Evolutionary conservation across 2,113 vertebrate species (phyloP).

Genomic region (Brachirus orientalis): DNA sequence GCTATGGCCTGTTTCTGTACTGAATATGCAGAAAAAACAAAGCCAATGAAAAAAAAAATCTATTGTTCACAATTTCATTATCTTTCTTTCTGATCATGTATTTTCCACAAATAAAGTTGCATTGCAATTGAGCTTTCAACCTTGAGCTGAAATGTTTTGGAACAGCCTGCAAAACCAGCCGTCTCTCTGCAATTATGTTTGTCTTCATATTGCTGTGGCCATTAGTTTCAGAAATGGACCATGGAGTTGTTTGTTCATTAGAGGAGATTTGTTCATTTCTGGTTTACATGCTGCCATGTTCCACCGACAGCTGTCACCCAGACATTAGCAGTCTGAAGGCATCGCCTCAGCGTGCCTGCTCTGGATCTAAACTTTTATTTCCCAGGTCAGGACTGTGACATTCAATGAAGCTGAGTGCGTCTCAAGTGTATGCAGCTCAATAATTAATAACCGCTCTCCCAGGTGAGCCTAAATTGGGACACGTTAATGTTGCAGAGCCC

Average conservation of each 20-base stretch:
- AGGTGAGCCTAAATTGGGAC: constrained; percentile 96
- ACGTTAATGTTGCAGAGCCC: constrained; percentile 91
- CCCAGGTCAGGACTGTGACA: constrained; percentile 91
- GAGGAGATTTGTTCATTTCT: constrained; percentile 65
- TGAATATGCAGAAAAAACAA: constrained; percentile 71
- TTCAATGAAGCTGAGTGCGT: constrained; percentile 90
- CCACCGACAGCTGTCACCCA: constrained; percentile 81
- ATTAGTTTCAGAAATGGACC: constrained; percentile 71
- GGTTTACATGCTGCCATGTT: constrained; percentile 79
- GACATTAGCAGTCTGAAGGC: constrained; percentile 87
- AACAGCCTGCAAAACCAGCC: constrained; percentile 32
- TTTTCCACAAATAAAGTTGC: constrained; percentile 41
- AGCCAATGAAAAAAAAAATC: constrained; percentile 43
- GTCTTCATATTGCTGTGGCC: constrained; percentile 52
- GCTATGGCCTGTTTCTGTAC: constrained; percentile 70
- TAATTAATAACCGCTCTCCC: constrained; percentile 96
- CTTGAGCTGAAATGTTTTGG: constrained; percentile 51
- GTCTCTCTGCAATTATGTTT: constrained; percentile 46
- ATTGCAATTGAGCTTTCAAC: constrained; percentile 43
- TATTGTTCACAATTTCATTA: constrained; percentile 56
- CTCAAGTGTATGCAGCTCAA: constrained; percentile 93
- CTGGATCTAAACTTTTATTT: constrained; percentile 89
- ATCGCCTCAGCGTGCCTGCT: constrained; percentile 63
- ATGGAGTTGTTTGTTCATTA: constrained; percentile 73
- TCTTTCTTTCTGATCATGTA: constrained; percentile 10